A percentile compares a stretch with the other conserved stretches of the same genome.
Conservation (phyloP, 2,113 vertebrate genomes). For the Corvus hawaiiensis region DNA sequence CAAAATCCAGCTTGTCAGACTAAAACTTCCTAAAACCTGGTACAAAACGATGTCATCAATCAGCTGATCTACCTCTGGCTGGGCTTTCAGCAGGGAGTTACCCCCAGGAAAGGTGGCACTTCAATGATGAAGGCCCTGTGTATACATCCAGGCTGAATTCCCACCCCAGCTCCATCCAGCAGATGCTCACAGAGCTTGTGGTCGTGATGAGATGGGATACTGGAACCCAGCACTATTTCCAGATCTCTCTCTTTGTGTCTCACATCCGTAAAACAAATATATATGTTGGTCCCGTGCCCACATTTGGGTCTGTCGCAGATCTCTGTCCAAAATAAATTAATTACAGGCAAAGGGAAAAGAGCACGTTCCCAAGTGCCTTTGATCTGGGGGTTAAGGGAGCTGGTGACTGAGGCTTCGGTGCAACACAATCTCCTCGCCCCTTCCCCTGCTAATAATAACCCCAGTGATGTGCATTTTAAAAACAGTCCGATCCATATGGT, state of each 20-base stretch:
- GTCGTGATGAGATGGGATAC: background rate
- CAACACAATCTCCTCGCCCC: background rate
- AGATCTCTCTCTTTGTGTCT: background rate
- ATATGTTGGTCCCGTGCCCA: background rate
- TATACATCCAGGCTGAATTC: background rate
- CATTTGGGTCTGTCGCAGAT: background rate
- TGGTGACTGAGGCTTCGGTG: background rate
- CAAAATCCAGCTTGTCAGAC: background rate
- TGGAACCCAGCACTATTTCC: background rate
- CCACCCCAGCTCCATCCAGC: background rate
- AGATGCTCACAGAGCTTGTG: background rate
- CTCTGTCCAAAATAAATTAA: background rate
- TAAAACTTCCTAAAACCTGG: background rate
- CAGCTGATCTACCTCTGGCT: background rate
- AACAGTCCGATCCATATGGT: background rate
- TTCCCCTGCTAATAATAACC: conserved; percentile 15
- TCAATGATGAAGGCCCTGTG: background rate
- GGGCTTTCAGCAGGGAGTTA: background rate
- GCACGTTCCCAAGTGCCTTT: background rate
- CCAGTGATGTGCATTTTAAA: background rate
- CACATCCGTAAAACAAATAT: conserved; percentile 11
- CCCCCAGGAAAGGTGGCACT: background rate
- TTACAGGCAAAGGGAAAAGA: background rate
- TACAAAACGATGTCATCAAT: background rate
- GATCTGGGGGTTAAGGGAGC: background rate